Base-by-base conservation (phyloP, 2,888 invertebrate species). In the Megamerina dolium region DNA sequence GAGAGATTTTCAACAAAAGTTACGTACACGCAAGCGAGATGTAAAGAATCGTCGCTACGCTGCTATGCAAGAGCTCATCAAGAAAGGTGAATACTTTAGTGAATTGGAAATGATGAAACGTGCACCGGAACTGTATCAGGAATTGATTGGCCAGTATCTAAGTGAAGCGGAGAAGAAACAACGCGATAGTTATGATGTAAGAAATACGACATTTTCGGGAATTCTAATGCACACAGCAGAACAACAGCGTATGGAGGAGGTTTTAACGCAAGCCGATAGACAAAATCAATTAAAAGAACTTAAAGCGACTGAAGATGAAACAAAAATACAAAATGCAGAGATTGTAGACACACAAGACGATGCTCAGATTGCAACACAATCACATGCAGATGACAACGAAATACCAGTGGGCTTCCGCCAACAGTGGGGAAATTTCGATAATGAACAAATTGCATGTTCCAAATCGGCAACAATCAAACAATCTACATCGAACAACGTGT, bases 91-190 rank as follows among this genome's bases (percentile, higher is more conserved):
- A 19, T 95, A 94, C 70, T 96, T 96, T 61, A 85, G 85, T 64
- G 93, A 95, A 66, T 81, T 80, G 47, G 87, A 91, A 75, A 96
- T 96, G 95, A 89, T 91, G 81, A 83, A 81, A 54, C 74, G 96
- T 46, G 89, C 92, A 68, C 96, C 95, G 1, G 74, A 88, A 40
- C 71, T 95, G 0, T 96, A 90, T 72, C 89, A 95, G 51, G 87
- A 93, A 59, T 74, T 96, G 53, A 77, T 96, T 32, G 95, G 93
- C 0, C 86, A 85, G 59, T 92, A 86, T 68, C 69, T 94, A 52
- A 82, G 85, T 3, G 81, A 84, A 44, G 80, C 83, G 21, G 90
- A 94, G 65, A 81, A 81, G 46, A 75, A 76, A 49, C 74, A 75
- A 39, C 73, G 84, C 13, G 84, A 82, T 67, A 73, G 75, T 43